phyloP scores from a whole-genome alignment of 2,888 invertebrate species.

The Nysson spinosus region DNA sequence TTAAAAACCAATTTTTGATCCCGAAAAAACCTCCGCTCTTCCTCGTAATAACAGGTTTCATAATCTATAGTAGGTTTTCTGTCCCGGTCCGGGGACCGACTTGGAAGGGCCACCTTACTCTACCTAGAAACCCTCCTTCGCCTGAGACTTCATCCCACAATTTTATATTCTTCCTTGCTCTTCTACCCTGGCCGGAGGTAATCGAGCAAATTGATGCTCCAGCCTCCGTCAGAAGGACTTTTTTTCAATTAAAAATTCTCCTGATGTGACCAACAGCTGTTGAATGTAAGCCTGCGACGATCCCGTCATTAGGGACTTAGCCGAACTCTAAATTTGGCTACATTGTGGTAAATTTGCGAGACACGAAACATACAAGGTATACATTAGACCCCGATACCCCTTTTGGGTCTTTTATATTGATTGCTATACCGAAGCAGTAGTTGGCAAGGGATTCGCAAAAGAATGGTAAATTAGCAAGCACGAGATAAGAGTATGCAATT shows the following conservation, averaged over 20 bases:
- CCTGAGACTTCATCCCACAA: background rate
- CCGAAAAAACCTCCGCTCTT: slow-evolving; percentile 74
- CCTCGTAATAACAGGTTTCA: slow-evolving; percentile 75
- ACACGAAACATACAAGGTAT: background rate
- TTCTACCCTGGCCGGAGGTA: slow-evolving; percentile 55
- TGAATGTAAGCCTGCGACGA: slow-evolving; percentile 56
- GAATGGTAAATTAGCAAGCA: no score
- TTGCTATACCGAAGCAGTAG: no score
- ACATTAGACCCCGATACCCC: no score
- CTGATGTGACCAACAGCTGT: slow-evolving; percentile 67
- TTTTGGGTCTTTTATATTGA: no score
- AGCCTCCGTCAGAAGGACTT: slow-evolving; percentile 65
- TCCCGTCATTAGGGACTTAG: background rate
- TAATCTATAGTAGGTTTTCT: slow-evolving; percentile 77
- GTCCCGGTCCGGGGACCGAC: slow-evolving; percentile 65
- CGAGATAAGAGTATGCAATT: no score
- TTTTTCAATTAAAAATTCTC: slow-evolving; percentile 72
- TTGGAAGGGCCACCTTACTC: slow-evolving; percentile 41
- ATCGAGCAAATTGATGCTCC: slow-evolving; percentile 71
- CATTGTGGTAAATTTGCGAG: background rate
- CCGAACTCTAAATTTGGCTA: background rate
- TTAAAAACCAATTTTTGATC: slow-evolving; percentile 77
- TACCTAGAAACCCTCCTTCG: background rate
- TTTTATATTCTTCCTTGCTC: slow-evolving; percentile 9
- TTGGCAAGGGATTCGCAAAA: no score